Evolutionary conservation across 2,797 vertebrate species (phyloP), one percentile per base, ranked within the genome.

Genomic region (Anguilla anguilla): DNA sequence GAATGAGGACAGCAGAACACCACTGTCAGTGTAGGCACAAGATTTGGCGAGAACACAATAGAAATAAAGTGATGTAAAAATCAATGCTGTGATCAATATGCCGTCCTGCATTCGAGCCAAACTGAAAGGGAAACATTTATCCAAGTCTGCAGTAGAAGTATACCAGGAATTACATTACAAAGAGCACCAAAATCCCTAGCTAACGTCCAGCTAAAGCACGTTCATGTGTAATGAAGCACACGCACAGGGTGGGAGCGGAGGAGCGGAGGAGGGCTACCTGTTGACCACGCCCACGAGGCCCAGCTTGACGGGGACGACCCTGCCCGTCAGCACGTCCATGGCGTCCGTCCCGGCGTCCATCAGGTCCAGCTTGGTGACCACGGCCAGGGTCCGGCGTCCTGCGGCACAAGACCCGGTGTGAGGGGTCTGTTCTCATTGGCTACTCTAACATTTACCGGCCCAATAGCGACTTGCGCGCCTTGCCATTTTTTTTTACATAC

Each of bases 251-350:
- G 2, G 55, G 6, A 1, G 10, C 25, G 19, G 17, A 0, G 43
- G 19, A 3, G 43, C 17, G 61, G 19, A 25, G 0, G 28, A 35
- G 2, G 53, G 94, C 90, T 87, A 99, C 99, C 99, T 99, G 96
- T 99, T 99, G 88, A 99, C 99, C 7, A 99, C 97, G 88, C 99
- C 99, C 74, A 99, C 99, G 90, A 99, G 98, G 88, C 99, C 99
- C 93, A 99, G 97, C 93, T 99, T 99, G 86, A 99, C 98, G 15
- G 98, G 98, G 93, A 99, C 99, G 92, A 99, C 99, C 94, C 98
- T 95, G 92, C 99, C 99, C 97, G 99, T 97, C 93, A 99, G 92
- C 25, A 99, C 93, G 0, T 99, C 98, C 49, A 97, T 94, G 31
- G 98, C 98, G 0, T 99, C 98, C 0, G 98, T 99, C 88, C 98